phyloP scores from a whole-genome alignment of 1,140 invertebrate genomes.

The Sipha flava region DNA sequence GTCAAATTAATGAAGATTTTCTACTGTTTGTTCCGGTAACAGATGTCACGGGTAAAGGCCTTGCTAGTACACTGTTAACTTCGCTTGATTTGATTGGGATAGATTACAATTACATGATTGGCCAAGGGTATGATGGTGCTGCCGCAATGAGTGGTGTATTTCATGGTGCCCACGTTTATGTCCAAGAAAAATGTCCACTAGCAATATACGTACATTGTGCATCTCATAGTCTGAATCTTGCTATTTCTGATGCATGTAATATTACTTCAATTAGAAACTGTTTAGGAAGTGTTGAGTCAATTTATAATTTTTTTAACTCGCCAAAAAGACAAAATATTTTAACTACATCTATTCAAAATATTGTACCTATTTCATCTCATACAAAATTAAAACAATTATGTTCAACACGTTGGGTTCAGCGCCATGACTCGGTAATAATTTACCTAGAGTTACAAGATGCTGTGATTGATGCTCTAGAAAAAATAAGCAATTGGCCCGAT shows the following conservation, averaged over 20 bases:
- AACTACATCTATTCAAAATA: constrained; percentile 1
- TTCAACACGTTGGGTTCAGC: constrained; percentile 30
- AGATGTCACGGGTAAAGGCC: constrained; percentile 37
- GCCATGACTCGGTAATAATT: constrained; percentile 16
- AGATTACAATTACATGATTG: constrained; percentile 35
- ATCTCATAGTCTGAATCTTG: constrained; percentile 22
- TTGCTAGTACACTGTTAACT: constrained; percentile 35
- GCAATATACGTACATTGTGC: constrained; percentile 13
- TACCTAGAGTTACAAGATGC: not conserved
- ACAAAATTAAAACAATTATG: constrained; percentile 15
- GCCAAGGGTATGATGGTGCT: constrained; percentile 41
- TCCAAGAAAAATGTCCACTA: not conserved
- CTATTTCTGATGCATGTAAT: not conserved
- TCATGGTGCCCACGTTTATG: constrained; percentile 35
- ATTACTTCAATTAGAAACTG: constrained; percentile 23
- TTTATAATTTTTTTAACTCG: not conserved
- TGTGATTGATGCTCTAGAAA: constrained; percentile 1
- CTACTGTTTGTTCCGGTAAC: constrained; percentile 37
- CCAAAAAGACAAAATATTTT: constrained; percentile 3
- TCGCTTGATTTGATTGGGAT: constrained; percentile 34
- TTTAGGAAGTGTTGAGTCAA: constrained; percentile 15
- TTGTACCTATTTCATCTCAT: constrained; percentile 11
- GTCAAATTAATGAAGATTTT: constrained; percentile 34
- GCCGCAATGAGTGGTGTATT: constrained; percentile 36
- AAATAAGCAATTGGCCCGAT: constrained; percentile 2